Evolutionary conservation across 2,888 invertebrate genomes (phyloP).

Genomic region (Phengaris arion): DNA sequence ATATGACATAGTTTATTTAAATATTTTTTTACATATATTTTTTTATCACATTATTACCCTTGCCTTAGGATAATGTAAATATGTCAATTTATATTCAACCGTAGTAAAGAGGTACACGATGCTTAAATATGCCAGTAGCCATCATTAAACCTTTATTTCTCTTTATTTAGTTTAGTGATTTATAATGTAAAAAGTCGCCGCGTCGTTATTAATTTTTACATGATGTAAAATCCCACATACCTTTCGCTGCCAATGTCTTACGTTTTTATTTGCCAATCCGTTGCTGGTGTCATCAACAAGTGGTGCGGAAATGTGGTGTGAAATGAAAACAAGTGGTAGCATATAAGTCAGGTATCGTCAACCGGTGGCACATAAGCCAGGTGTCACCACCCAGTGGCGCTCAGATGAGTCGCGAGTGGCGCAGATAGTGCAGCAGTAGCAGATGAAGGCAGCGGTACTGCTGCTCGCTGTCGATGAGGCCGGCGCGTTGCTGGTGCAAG

Average conservation of each 20-base stretch:
- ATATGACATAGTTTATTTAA: neutral
- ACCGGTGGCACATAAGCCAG: neutral
- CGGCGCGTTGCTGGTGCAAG: slow-evolving; percentile 92
- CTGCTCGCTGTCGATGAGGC: slow-evolving; percentile 91
- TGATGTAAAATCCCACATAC: no score
- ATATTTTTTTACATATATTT: neutral
- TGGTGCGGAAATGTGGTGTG: no score
- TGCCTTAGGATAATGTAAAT: neutral
- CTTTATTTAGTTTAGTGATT: no score
- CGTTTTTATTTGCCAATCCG: no score
- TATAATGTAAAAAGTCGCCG: no score
- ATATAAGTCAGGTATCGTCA: neutral
- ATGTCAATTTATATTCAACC: no score
- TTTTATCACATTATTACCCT: neutral
- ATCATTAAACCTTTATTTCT: no score
- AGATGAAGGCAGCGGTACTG: slow-evolving; percentile 95
- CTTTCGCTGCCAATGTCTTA: no score
- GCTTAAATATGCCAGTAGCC: no score
- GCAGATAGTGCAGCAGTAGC: slow-evolving; percentile 90
- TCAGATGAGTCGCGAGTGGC: slow-evolving; percentile 91
- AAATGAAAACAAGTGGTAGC: neutral
- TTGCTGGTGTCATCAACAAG: no score
- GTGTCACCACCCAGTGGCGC: neutral
- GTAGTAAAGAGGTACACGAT: no score
- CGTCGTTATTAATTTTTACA: no score